Evolutionary conservation across 2,888 invertebrate species (phyloP).

Genomic region (Argyra leucocephala): DNA sequence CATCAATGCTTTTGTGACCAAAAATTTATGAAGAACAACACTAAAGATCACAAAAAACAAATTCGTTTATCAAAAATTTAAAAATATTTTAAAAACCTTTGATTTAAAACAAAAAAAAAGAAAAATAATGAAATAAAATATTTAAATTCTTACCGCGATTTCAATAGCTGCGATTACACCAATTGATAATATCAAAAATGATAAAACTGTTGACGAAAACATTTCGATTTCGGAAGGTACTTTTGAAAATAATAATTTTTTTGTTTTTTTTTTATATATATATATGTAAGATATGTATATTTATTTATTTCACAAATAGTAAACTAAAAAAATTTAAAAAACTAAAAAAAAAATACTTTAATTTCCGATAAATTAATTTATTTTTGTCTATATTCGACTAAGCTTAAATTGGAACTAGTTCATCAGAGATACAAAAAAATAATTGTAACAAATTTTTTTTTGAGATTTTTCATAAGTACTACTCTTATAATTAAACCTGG

Average conservation of each 20-base stretch:
- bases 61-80: no score
- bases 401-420: not conserved
- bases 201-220: not conserved
- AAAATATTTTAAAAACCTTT: no score
- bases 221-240: not conserved
- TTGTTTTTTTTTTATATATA: not conserved
- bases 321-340: not conserved
- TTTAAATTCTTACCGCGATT: not conserved
- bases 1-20: no score
- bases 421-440: not conserved
- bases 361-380: not conserved
- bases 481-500: not conserved
- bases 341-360: not conserved
- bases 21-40: no score
- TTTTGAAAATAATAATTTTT: not conserved
- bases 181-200: slow-evolving; percentile 1
- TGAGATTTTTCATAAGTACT: not conserved
- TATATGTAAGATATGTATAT: no score
- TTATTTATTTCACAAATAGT: no score
- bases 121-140: slow-evolving; percentile 1
- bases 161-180: not conserved
- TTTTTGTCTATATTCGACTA: not conserved
- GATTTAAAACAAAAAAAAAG: no score
- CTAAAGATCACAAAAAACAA: no score
- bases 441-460: slow-evolving; percentile 3